Evolutionary conservation across 1,140 invertebrate species (phyloP).

Genomic region (Scylla paramamosain): DNA sequence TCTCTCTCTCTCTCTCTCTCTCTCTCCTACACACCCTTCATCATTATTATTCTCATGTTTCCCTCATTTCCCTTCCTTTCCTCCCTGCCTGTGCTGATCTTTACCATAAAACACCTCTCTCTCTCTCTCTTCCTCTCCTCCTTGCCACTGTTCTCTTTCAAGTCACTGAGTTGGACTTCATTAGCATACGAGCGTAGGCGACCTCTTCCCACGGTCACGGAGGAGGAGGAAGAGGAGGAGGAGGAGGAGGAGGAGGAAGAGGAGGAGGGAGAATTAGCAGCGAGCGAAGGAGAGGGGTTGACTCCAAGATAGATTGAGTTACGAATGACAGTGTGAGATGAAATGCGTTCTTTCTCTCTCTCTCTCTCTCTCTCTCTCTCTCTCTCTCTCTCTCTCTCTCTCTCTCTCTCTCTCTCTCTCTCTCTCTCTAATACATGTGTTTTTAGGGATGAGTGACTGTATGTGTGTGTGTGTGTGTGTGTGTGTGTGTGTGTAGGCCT

Average conservation of each 20-base stretch:
- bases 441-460: no score
- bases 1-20: not conserved
- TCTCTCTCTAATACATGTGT: no score
- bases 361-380: constrained; percentile 30
- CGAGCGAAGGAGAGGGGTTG: not conserved
- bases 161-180: constrained; percentile 41
- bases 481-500: no score
- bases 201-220: constrained; percentile 54
- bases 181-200: constrained; percentile 57
- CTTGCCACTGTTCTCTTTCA: constrained; percentile 59
- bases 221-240: not conserved
- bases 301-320: no score
- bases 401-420: no score
- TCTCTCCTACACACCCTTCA: not conserved
- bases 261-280: not conserved
- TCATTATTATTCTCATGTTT: not conserved
- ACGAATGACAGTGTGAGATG: no score
- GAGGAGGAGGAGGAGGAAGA: not conserved
- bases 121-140: not conserved
- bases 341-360: not conserved
- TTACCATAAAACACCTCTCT: constrained; percentile 54
- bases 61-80: not conserved
- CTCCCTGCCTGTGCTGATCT: not conserved
- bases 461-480: no score
- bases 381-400: constrained; percentile 8